A percentile compares a stretch with the other conserved stretches of the same genome.
These are phyloP conservation scores for Cydia amplana DNA, from an alignment of 1,140 invertebrate genomes.

Conservation along the genomic window DNA sequence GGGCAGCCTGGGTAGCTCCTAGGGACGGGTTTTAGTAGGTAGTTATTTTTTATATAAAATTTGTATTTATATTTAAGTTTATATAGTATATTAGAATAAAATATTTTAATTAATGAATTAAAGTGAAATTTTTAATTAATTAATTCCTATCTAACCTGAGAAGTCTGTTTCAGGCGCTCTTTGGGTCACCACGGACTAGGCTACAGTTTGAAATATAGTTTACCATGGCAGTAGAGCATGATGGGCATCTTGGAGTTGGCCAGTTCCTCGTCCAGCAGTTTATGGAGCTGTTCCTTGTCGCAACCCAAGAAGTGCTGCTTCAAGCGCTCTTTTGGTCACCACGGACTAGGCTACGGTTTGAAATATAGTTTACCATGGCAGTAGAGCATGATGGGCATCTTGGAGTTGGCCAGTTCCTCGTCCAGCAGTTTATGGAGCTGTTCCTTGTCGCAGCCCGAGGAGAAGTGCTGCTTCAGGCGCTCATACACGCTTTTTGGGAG, in stretches of 20 bases:
- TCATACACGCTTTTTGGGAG: conserved; percentile 61
- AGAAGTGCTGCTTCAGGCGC: conserved; percentile 52
- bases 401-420: conserved; percentile 54
- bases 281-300: conserved; percentile 55
- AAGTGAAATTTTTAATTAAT: too few species aligned
- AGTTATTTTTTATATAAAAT: too few species aligned
- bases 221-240: conserved; percentile 58
- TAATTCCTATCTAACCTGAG: too few species aligned
- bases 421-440: conserved; percentile 51
- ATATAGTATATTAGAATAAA: too few species aligned
- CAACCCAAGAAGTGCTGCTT: conserved; percentile 50
- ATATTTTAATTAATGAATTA: too few species aligned
- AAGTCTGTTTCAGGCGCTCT: too few species aligned
- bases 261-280: conserved; percentile 52
- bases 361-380: conserved; percentile 43
- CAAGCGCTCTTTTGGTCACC: conserved; percentile 44
- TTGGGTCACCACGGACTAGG: too few species aligned
- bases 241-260: conserved; percentile 55
- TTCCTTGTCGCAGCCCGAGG: conserved; percentile 47
- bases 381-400: conserved; percentile 59
- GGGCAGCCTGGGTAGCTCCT: too few species aligned
- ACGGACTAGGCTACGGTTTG: too few species aligned
- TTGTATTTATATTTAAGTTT: too few species aligned
- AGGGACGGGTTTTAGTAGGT: too few species aligned
- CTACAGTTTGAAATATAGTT: too few species aligned